These are phyloP conservation scores for Triplophysa rosa DNA, from an alignment of 2,113 vertebrate species.

Conservation along the genomic window DNA sequence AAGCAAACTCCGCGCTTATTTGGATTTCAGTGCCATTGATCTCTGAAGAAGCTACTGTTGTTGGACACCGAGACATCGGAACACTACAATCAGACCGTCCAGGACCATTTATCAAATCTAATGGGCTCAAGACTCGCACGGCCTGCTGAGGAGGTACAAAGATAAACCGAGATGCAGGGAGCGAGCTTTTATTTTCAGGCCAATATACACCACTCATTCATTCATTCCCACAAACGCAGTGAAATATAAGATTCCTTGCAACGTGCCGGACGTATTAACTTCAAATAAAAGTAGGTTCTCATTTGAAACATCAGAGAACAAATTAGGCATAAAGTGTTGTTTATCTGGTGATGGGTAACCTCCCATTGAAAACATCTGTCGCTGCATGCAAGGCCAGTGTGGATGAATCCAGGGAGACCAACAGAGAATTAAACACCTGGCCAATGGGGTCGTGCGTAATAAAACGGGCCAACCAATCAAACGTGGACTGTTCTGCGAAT, in stretches of 20 bases:
- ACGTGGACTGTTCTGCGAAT: neutral
- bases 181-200: conserved; percentile 36
- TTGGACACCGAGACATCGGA: conserved; percentile 47
- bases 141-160: conserved; percentile 25
- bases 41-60: conserved; percentile 63
- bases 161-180: conserved; percentile 31
- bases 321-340: conserved; percentile 6
- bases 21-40: conserved; percentile 59
- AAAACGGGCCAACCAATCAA: neutral
- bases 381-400: neutral
- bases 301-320: neutral
- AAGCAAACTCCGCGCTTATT: conserved; percentile 59
- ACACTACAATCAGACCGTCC: conserved; percentile 54
- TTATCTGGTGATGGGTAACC: neutral
- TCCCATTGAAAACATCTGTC: conserved; percentile 17
- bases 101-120: conserved; percentile 59
- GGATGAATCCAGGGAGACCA: neutral
- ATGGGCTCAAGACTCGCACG: conserved; percentile 50
- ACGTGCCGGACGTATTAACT: conserved; percentile 18
- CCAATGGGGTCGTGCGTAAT: neutral
- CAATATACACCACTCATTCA: neutral
- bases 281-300: conserved; percentile 19
- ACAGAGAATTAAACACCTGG: neutral
- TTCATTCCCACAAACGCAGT: conserved; percentile 1
- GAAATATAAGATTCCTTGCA: conserved; percentile 25